These are phyloP conservation scores for Naja naja DNA, from an alignment of 2,113 vertebrate species.

Conservation along the genomic window DNA sequence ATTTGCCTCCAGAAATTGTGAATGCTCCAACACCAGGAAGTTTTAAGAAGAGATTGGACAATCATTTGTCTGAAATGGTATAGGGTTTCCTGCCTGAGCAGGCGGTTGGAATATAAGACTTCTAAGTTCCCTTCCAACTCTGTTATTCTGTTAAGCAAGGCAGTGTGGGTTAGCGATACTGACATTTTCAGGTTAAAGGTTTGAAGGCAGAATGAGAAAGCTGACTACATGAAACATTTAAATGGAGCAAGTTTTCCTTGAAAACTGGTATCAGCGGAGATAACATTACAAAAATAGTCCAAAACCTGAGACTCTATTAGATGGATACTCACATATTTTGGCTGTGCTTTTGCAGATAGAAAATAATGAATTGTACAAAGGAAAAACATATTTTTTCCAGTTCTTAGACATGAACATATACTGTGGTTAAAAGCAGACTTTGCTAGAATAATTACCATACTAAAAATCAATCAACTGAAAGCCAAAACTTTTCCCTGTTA, in stretches of 20 bases:
- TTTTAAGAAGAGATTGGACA: not conserved
- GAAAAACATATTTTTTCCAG: slow-evolving; percentile 26
- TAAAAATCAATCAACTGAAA: not conserved
- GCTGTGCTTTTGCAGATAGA: not conserved
- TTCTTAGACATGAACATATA: not conserved
- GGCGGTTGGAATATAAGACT: not conserved
- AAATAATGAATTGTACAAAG: slow-evolving; percentile 59
- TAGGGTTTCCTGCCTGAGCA: not conserved
- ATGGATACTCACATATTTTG: not conserved
- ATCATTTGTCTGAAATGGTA: not conserved
- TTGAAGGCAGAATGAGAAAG: not conserved
- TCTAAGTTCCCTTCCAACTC: not conserved
- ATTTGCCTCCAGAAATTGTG: not conserved
- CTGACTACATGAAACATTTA: not conserved
- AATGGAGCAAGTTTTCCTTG: not conserved
- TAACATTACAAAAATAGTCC: not conserved
- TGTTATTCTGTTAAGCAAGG: not conserved
- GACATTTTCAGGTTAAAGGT: not conserved
- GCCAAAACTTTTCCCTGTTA: not conserved
- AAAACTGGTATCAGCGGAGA: not conserved
- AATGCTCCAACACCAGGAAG: not conserved
- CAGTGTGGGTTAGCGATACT: not conserved
- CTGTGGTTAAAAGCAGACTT: slow-evolving; percentile 14
- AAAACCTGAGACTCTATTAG: too few relatives aligned
- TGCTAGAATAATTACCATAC: not conserved